Percentiles rank a stretch among this genome's conserved stretches.
phyloP scores from a whole-genome alignment of 2,888 invertebrate genomes.

The Mythimna impura region DNA sequence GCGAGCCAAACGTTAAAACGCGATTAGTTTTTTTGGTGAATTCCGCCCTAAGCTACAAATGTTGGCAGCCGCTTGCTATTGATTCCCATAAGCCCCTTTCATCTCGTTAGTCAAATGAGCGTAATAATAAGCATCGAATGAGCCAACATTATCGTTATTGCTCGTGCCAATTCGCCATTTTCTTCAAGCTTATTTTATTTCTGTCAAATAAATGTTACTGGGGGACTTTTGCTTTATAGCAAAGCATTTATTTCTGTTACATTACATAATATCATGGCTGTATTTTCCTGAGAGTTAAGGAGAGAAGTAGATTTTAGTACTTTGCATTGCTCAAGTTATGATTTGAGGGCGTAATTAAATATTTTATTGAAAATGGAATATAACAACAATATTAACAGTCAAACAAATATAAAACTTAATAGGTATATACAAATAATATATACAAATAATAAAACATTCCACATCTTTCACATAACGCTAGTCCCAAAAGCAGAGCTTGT shows the following conservation, averaged over 20 bases:
- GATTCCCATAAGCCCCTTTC: slow-evolving; percentile 14
- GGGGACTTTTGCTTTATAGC: not conserved
- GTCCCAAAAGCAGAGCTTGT: no score
- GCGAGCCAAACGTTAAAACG: no score
- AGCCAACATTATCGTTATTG: slow-evolving; percentile 29
- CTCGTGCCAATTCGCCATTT: slow-evolving; percentile 4
- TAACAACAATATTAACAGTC: no score
- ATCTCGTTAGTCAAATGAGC: slow-evolving; percentile 21
- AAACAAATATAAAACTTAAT: no score
- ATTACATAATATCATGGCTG: not conserved
- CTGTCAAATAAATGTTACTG: not conserved
- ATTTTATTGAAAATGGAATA: no score
- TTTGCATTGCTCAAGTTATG: no score
- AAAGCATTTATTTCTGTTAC: not conserved
- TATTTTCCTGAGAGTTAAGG: not conserved
- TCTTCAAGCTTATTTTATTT: slow-evolving; percentile 38
- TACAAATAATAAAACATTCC: no score
- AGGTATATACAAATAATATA: no score
- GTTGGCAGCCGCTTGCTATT: slow-evolving; percentile 9
- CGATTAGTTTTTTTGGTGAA: no score
- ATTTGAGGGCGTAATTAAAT: no score
- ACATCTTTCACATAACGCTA: no score
- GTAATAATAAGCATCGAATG: slow-evolving; percentile 27
- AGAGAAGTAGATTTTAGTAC: no score
- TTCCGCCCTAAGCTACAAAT: not conserved